Evolutionary conservation across 2,113 vertebrate genomes (phyloP).

Genomic region (Vanacampus margaritifer): DNA sequence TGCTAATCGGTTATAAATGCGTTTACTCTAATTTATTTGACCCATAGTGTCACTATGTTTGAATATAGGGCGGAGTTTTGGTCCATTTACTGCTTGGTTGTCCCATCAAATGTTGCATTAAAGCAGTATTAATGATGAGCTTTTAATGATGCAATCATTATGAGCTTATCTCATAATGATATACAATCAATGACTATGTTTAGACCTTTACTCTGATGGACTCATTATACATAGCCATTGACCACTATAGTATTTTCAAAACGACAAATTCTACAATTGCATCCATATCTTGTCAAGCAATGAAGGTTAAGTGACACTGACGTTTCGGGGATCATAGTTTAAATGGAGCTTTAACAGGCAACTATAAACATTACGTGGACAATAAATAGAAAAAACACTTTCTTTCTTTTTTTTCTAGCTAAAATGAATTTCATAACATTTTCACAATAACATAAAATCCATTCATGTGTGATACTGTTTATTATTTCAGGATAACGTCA

Average conservation of each 20-base stretch:
- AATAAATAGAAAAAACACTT: too few species aligned
- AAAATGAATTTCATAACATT: too few species aligned
- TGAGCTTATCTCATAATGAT: neutral
- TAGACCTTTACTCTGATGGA: neutral
- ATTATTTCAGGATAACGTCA: too few species aligned
- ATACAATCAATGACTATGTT: neutral
- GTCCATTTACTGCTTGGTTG: neutral
- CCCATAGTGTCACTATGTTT: conserved; percentile 12
- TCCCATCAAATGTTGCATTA: conserved; percentile 2
- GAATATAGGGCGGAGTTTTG: neutral
- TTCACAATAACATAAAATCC: too few species aligned
- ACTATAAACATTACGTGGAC: too few species aligned
- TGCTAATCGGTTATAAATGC: conserved; percentile 53
- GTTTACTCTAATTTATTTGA: conserved; percentile 17
- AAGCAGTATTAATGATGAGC: neutral
- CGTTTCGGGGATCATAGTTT: too few species aligned
- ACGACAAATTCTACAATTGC: conserved; percentile 10
- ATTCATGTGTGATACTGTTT: too few species aligned
- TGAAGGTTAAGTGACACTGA: too few species aligned
- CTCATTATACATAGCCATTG: neutral
- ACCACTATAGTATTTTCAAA: neutral
- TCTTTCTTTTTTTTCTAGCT: too few species aligned
- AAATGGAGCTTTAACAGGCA: too few species aligned
- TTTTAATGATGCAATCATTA: neutral
- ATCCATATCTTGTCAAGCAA: too few species aligned